Evolutionary conservation across 2,797 vertebrate species (phyloP), one percentile per base, ranked within the genome.

Genomic region (Heliangelus exortis): DNA sequence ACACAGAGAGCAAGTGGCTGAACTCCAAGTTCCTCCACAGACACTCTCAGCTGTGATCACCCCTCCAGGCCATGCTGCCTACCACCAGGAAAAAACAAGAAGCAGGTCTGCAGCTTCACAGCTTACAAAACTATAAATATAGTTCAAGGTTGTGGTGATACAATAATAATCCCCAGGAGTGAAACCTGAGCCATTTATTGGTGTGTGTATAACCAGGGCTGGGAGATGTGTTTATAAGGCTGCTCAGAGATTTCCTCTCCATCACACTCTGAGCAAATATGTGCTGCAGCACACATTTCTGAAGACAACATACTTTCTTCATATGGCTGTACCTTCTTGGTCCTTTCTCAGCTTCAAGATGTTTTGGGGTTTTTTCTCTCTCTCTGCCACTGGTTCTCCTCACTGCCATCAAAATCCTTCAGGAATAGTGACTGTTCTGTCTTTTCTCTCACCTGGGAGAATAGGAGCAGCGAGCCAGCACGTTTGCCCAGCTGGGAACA

Each of bases 141-240:
- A 94, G 79, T 89, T 96, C 92, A 93, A 92, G 93, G 84, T 79
- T 93, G 83, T 3, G 1, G 47, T 74, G 93, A 93, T 78, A 93
- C 47, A 93, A 79, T 96, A 95, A 96, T 90, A 90, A 94, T 88
- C 90, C 29, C 3, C 87, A 91, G 89, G 91, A 93, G 78, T 95
- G 94, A 95, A 97, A 96, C 72, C 59, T 43, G 91, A 96, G 91
- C 88, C 91, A 65, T 91, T 92, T 94, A 63, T 94, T 47, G 91
- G 83, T 87, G 55, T 84, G 86, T 62, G 61, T 76, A 91, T 73
- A 92, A 93, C 29, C 28, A 89, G 82, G 51, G 58, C 84, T 89
- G 73, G 68, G 77, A 95, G 72, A 94, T 81, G 66, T 84, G 90
- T 94, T 96, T 93, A 78, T 84, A 84, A 80, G 4, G 8, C 74